Evolutionary conservation across 1,140 invertebrate genomes (phyloP), one percentile per base, ranked within the genome.

Genomic region (Leptinotarsa texana): DNA sequence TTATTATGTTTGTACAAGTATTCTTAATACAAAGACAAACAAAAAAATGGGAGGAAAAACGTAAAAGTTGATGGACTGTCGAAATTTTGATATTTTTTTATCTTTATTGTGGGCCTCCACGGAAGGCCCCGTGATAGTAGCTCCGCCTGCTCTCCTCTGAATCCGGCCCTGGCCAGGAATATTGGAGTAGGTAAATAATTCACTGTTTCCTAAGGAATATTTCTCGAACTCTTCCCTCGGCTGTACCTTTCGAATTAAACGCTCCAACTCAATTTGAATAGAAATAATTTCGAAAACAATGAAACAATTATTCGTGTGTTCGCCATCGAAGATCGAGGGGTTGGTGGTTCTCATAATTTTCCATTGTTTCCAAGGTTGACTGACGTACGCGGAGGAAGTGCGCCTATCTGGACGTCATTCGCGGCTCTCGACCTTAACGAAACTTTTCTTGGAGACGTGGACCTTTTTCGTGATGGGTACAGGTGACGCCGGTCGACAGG

Each of bases 251-350:
- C 13, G 4, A 57, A 57, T 57, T n/a, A 18, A 57, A 57, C 51
- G 51, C 51, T 57, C 17, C 51, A 57, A 57, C 51, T n/a, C 51
- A 17, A 57, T 57, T 57, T 57, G 51, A 57, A 57, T 57, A 57
- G 1, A 3, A 57, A 57, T n/a, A 57, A 57, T 57, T 57, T 57
- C 51, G 51, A 57, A 57, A 57, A 57, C 51, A 57, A 57, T 57
- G 51, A 13, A 57, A 57, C 51, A 57, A 57, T 57, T 57, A 15
- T 57, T 57, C n/a, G 51, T 57, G 51, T 17, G 51, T 18, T 15
- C 51, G 51, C n/a, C 5, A 57, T 57, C 51, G n/a, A 57, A 57
- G 51, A 57, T 57, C 51, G 51, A 57, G 51, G 51, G 51, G 51
- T 18, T 57, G 51, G 15, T 57, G 17, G 51, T 57, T 57, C 51